These are phyloP conservation scores for Apis laboriosa DNA, from an alignment of 1,140 invertebrate genomes.

Conservation along the genomic window DNA sequence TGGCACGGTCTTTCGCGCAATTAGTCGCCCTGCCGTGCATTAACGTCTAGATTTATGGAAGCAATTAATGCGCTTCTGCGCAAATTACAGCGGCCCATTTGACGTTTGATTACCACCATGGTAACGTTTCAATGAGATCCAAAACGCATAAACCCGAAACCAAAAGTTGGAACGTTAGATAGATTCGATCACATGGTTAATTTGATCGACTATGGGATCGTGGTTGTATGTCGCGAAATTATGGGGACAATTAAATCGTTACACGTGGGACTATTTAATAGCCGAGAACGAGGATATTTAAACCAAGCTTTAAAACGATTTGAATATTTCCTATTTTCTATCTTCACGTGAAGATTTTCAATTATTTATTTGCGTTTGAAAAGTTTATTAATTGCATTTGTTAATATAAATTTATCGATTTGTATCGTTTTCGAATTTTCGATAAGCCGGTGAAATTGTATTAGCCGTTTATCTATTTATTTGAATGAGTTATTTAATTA, in stretches of 20 bases:
- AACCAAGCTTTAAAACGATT: not conserved
- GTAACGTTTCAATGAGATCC: conserved; percentile 5
- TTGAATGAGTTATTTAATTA: too few species aligned
- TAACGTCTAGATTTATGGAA: conserved; percentile 61
- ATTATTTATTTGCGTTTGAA: too few species aligned
- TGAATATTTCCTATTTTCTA: too few species aligned
- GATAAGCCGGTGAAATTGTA: too few species aligned
- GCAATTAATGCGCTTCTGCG: conserved; percentile 60
- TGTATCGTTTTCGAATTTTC: too few species aligned
- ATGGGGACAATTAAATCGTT: not conserved
- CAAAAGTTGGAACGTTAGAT: not conserved
- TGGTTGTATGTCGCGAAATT: not conserved
- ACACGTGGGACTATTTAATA: not conserved
- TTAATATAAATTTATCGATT: too few species aligned
- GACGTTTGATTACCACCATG: conserved; percentile 38
- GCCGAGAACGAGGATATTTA: not conserved
- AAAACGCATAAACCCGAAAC: not conserved
- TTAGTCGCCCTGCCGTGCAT: conserved; percentile 60
- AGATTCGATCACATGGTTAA: not conserved
- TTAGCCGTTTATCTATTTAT: too few species aligned
- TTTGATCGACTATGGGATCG: too few species aligned
- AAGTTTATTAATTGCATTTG: too few species aligned
- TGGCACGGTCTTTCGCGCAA: conserved; percentile 59
- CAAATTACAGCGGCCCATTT: conserved; percentile 53
- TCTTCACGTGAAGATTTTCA: too few species aligned